Evolutionary conservation across 2,888 invertebrate species (phyloP).

Genomic region (Nipponacmea schrenckii): DNA sequence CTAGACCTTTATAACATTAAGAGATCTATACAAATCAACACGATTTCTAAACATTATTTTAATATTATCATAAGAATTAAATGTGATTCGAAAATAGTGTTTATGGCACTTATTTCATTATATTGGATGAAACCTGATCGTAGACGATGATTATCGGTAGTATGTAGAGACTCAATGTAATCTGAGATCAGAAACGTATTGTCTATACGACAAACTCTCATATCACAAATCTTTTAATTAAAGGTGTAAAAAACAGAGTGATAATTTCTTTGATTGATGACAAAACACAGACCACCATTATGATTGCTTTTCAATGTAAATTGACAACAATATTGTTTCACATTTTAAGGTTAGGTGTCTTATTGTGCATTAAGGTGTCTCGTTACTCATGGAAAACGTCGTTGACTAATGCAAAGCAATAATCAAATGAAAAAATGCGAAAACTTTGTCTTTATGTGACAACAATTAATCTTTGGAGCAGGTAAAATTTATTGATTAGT

Average conservation of each 20-base stretch:
- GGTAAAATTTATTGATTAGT: not conserved
- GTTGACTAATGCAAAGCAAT: conserved; percentile 6
- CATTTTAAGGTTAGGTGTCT: not conserved
- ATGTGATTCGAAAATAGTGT: too few species aligned
- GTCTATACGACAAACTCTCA: too few species aligned
- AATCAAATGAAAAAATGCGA: not conserved
- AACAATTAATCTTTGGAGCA: not conserved
- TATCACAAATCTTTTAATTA: not conserved
- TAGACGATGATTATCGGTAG: too few species aligned
- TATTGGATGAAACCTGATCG: too few species aligned
- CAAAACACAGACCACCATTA: not conserved
- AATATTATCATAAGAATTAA: too few species aligned
- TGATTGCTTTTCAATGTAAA: not conserved
- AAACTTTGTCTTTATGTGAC: conserved; percentile 1
- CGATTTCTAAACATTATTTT: too few species aligned
- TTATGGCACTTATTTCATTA: too few species aligned
- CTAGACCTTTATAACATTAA: too few species aligned
- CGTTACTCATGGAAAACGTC: not conserved
- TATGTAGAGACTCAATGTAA: too few species aligned
- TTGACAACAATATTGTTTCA: not conserved
- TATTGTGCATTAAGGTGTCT: not conserved
- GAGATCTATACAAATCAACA: too few species aligned
- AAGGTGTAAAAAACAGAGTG: not conserved
- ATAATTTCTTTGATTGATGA: conserved; percentile 2
- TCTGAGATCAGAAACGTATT: too few species aligned